Percentiles rank a stretch among this genome's conserved stretches.
Evolutionary conservation across 2,797 vertebrate genomes (phyloP).

Genomic region (Pyrocephalus nanus): DNA sequence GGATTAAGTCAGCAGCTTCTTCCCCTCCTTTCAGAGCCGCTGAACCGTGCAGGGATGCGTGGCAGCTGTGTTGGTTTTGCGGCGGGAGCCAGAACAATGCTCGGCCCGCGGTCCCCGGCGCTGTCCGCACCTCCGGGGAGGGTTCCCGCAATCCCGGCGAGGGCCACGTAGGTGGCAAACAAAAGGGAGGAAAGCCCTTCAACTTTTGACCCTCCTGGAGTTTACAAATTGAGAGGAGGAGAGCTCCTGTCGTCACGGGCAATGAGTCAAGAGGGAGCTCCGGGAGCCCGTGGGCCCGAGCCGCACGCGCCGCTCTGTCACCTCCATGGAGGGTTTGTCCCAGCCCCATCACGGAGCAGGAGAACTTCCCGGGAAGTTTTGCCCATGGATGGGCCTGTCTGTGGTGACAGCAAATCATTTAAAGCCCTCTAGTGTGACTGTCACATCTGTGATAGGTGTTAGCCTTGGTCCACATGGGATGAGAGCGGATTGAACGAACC

Average conservation of each 20-base stretch:
- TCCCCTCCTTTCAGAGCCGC: conserved; percentile 29
- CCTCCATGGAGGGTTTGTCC: not conserved
- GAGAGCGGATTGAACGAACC: not conserved
- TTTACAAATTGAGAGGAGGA: not conserved
- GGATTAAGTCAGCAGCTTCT: conserved; percentile 36
- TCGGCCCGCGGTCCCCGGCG: not conserved
- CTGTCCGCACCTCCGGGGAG: not conserved
- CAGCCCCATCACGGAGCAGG: not conserved
- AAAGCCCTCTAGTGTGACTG: not conserved
- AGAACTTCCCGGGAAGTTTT: not conserved
- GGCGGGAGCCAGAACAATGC: not conserved
- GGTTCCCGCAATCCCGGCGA: not conserved
- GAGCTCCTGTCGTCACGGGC: not conserved
- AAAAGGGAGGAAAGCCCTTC: conserved; percentile 22
- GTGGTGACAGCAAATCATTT: not conserved
- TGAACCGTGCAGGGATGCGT: not conserved
- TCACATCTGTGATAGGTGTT: not conserved
- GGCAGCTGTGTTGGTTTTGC: conserved; percentile 26
- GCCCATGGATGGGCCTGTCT: not conserved
- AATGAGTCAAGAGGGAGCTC: conserved; percentile 24
- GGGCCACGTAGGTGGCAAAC: not conserved
- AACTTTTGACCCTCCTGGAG: conserved; percentile 45
- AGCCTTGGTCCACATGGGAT: not conserved
- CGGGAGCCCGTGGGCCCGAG: fast-evolving
- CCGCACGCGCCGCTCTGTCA: not conserved